phyloP scores from a whole-genome alignment of 2,888 invertebrate genomes.

The Amphipoea oculea region DNA sequence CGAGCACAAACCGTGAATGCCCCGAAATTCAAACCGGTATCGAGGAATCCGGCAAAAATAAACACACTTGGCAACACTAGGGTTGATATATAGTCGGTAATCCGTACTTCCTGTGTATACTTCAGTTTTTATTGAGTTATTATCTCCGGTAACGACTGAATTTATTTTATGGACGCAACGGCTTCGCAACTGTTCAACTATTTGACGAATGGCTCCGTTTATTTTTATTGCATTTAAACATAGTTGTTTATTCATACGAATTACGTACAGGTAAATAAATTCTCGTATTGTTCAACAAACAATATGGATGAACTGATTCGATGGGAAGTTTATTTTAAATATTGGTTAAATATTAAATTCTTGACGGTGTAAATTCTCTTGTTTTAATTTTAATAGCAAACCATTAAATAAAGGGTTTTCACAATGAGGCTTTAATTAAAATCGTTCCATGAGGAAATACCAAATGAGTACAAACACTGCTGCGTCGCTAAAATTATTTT shows the following conservation, averaged over 20 bases:
- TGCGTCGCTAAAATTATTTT: slow-evolving; percentile 2
- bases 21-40: slow-evolving; percentile 24
- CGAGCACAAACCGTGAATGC: slow-evolving; percentile 3
- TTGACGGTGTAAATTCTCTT: background rate
- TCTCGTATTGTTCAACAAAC: slow-evolving; percentile 26
- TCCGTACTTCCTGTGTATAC: slow-evolving; percentile 56
- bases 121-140: slow-evolving; percentile 72
- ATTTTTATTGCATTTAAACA: slow-evolving; percentile 61
- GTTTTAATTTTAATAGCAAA: background rate
- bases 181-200: slow-evolving; percentile 62
- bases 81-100: slow-evolving; percentile 57
- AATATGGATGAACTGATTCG: slow-evolving; percentile 33
- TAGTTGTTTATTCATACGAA: slow-evolving; percentile 53
- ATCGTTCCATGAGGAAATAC: slow-evolving; percentile 6
- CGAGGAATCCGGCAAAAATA: slow-evolving; percentile 23
- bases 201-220: slow-evolving; percentile 68
- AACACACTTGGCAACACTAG: slow-evolving; percentile 42
- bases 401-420: background rate
- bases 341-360: slow-evolving; percentile 1
- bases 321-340: slow-evolving; percentile 6
- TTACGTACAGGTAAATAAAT: slow-evolving; percentile 54
- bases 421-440: slow-evolving; percentile 1
- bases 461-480: background rate
- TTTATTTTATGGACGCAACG: slow-evolving; percentile 68
- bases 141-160: slow-evolving; percentile 65